Percentiles rank a stretch among this genome's conserved stretches.
Conservation (phyloP, 2,113 vertebrate genomes). For the Elephas maximus region DNA sequence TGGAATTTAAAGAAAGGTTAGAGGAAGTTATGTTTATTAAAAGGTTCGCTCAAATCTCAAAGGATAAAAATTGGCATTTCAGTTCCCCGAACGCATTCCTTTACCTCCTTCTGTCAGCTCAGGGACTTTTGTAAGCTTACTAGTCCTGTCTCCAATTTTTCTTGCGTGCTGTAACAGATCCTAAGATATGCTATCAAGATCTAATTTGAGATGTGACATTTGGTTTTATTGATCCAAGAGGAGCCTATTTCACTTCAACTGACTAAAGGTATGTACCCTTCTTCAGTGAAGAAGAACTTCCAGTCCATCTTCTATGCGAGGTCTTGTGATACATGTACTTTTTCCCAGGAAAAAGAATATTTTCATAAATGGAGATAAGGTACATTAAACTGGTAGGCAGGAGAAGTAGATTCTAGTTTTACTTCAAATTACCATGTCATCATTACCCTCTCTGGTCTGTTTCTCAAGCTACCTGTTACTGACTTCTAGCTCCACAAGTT, state of each 20-base stretch:
- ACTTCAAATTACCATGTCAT: conserved; percentile 9
- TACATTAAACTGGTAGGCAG: neutral
- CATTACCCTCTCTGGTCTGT: conserved; percentile 3
- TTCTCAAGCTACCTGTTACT: conserved; percentile 10
- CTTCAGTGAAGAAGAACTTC: neutral
- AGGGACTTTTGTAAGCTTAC: conserved; percentile 14
- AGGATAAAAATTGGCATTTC: conserved; percentile 15
- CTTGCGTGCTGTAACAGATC: neutral
- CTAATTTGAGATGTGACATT: conserved; percentile 10
- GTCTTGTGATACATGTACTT: conserved; percentile 30
- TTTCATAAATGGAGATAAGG: conserved; percentile 43
- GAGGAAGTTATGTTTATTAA: conserved; percentile 14
- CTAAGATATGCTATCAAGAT: neutral
- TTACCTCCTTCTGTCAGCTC: conserved; percentile 20
- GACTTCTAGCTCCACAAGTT: neutral
- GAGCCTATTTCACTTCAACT: conserved; percentile 26
- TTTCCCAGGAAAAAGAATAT: neutral
- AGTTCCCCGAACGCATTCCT: conserved; percentile 26
- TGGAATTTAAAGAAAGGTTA: conserved; percentile 57
- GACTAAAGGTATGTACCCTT: neutral
- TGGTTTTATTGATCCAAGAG: conserved; percentile 27
- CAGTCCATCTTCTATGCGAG: neutral
- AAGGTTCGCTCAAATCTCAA: conserved; percentile 51
- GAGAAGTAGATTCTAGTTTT: conserved; percentile 23
- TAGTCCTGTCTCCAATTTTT: neutral